Evolutionary conservation across 64 coral and sea anemone species (phyloP), one percentile per base, ranked within the genome.

Genomic region (Pachyseris speciosa): DNA sequence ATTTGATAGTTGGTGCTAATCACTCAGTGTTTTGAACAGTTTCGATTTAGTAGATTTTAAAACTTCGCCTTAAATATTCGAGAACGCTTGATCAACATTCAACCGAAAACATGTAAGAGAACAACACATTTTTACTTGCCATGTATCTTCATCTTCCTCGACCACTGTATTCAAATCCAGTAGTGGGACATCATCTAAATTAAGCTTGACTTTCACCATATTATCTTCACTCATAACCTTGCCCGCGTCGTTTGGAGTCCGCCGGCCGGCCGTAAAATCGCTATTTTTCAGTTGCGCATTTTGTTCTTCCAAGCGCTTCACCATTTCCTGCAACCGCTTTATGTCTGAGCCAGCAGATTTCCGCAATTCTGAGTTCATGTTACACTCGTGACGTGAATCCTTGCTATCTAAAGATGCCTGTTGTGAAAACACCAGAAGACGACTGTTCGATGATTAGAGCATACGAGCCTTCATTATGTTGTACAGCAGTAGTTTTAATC

Each of bases 301-400:
- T 79, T 88, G 88, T 53, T 69, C 86, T 37, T 92, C 95, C 11
- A 96, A 70, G 58, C 84, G 88, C 61, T 96, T 87, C 10, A 96
- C 67, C 78, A 93, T 93, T 39, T 93, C 95, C 47, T 92, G 91
- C 31, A 96, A 72, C 71, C 95, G 91, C 86, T 96, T 92, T 13
- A 96, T 92, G 41, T 96, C 95, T 55, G 86, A 87, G 85, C 93
- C 95, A 90, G 86, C 91, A 80, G 95, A 97, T 89, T 94, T 97
- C 58, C 90, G 80, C 68, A 72, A 84, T 58, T 90, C 95, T 75
- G 86, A 57, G 64, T 50, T 83, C 67, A 55, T 93, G 47, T 93
- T 72, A 63, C 77, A 36, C 22, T 61, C 19, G 77, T 63, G 53
- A 81, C 48, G 77, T 81, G 75, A 59, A 80, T 19, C 72, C 72